These are phyloP conservation scores for Malthinus seriepunctatus DNA, from an alignment of 2,888 invertebrate species.

Conservation along the genomic window DNA sequence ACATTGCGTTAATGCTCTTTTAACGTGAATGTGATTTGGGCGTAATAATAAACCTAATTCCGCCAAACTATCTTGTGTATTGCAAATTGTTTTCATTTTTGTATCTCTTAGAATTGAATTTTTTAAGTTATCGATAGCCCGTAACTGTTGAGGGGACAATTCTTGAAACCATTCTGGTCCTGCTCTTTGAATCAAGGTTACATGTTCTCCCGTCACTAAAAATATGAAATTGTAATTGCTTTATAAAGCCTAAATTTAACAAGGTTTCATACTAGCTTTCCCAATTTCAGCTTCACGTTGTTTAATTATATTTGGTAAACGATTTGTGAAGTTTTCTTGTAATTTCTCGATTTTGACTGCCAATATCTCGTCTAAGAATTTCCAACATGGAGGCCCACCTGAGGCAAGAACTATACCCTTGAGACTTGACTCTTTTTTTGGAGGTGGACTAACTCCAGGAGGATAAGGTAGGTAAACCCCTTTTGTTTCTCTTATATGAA, in stretches of 20 bases:
- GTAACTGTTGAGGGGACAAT: conserved; percentile 46
- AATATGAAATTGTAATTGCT: conserved; percentile 3
- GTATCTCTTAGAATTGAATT: conserved; percentile 39
- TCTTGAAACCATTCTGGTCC: conserved; percentile 53
- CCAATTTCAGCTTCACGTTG: conserved; percentile 3
- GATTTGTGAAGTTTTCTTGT: conserved; percentile 19
- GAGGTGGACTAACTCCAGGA: conserved; percentile 20
- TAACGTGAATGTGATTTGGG: conserved; percentile 39
- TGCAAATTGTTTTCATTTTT: conserved; percentile 33
- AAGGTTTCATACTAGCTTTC: conserved; percentile 1
- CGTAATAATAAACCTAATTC: conserved; percentile 44
- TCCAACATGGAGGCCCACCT: conserved; percentile 42
- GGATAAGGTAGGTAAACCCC: conserved; percentile 41
- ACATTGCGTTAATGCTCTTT: conserved; percentile 43
- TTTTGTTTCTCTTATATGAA: conserved; percentile 38
- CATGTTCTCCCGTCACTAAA: conserved; percentile 32
- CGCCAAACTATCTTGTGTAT: conserved; percentile 43
- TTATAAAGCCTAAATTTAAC: neutral
- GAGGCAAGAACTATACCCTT: conserved; percentile 23
- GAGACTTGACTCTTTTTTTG: conserved; percentile 1
- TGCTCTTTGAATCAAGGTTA: conserved; percentile 29
- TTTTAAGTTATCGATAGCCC: conserved; percentile 41
- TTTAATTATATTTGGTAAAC: neutral
- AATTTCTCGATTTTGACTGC: conserved; percentile 28
- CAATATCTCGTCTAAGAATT: conserved; percentile 44